Evolutionary conservation across 2,113 vertebrate species (phyloP), one percentile per base, ranked within the genome.

Genomic region (Pseudopodoces humilis): DNA sequence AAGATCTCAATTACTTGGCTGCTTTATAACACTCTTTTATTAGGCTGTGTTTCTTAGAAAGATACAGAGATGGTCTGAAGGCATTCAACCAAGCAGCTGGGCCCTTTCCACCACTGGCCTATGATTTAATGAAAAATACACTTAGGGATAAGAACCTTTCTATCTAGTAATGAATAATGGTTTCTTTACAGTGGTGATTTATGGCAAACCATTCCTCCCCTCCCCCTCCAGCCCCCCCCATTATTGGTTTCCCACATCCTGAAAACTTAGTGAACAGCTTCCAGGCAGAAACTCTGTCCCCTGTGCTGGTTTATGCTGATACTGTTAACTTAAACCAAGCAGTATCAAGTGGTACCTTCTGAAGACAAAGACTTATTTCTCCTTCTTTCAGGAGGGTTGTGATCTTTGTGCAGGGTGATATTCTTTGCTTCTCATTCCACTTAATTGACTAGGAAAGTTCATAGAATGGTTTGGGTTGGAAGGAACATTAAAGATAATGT

Each of bases 171-270:
- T 90, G 41, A 93, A 79, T 24, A 84, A 52, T 39, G 13, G 21
- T 64, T 92, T 85, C 81, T 91, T 92, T 91, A 76, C 43, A 91
- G 74, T 67, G 87, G 55, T 83, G 70, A 81, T 82, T 91, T 95
- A 49, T 59, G 24, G 86, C 41, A 89, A 78, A 70, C 39, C 44
- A 3, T 2, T 75, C 20, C 4, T 4, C 33, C 2, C 3, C 10
- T 5, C 44, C 17, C 2, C 27, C 13, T 14, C 12, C 44, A 44
- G 2, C 3, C 8, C 33, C 19, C 19, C 13, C 10, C 30, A 20
- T 43, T 69, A 60, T 3, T 90, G 56, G 46, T 70, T 89, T 91
- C 41, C 88, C 89, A 96, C 56, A 89, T 94, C 65, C 78, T 95
- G 62, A 62, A 92, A n/a, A 68, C 10, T 60, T 65, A 11, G 25